Percentiles rank a stretch among this genome's conserved stretches.
Conservation (phyloP, 2,113 vertebrate genomes). For the Eurypyga helias region DNA sequence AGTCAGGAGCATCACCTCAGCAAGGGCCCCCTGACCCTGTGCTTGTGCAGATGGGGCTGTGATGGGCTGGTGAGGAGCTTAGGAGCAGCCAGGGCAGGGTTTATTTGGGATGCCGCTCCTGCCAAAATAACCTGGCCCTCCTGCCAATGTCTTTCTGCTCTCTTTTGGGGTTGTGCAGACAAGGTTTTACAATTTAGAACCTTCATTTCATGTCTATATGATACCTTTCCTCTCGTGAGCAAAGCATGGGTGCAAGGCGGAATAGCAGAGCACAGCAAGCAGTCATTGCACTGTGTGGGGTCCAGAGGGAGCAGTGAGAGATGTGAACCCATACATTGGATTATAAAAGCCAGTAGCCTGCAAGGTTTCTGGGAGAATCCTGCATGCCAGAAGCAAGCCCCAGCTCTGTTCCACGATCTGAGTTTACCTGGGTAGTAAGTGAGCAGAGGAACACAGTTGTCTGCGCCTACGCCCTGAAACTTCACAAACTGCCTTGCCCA, state of each 20-base stretch:
- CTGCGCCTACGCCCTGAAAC: neutral
- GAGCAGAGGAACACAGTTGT: neutral
- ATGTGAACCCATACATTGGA: neutral
- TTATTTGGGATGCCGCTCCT: neutral
- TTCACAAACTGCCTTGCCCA: neutral
- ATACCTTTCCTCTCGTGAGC: neutral
- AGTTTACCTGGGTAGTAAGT: neutral
- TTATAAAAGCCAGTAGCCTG: neutral
- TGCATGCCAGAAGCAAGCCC: neutral
- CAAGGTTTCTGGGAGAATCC: neutral
- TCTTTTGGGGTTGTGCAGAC: neutral
- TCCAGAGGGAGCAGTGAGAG: neutral
- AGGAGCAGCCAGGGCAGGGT: neutral
- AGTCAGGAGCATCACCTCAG: fast-evolving
- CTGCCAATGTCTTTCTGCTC: fast-evolving
- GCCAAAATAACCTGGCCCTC: fast-evolving
- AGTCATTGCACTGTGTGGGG: neutral
- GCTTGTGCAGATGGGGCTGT: neutral
- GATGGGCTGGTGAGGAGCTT: neutral
- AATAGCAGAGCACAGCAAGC: fast-evolving
- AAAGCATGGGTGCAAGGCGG: neutral
- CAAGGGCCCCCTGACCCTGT: neutral
- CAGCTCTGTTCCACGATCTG: neutral
- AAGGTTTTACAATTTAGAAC: neutral
- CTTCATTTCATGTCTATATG: neutral